phyloP scores from a whole-genome alignment of 2,113 vertebrate genomes.

The Pelvicachromis taeniatus region DNA sequence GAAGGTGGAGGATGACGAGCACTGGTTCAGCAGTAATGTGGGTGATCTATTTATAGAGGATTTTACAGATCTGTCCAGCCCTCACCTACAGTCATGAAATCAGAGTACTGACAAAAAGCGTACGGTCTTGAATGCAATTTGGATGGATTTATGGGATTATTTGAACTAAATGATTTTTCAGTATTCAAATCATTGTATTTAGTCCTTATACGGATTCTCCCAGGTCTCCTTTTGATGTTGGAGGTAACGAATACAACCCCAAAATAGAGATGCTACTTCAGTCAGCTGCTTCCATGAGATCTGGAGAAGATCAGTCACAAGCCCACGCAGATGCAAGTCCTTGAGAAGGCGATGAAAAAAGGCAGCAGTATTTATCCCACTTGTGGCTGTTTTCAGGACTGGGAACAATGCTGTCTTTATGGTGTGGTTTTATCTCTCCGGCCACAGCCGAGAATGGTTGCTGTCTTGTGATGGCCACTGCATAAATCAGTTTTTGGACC shows the following conservation, averaged over 20 bases:
- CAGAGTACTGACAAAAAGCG: background rate
- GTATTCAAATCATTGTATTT: background rate
- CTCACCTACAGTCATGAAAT: background rate
- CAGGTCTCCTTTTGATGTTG: background rate
- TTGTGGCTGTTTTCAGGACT: slow-evolving; percentile 54
- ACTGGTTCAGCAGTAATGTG: background rate
- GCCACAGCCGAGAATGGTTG: slow-evolving; percentile 58
- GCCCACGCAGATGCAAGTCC: slow-evolving; percentile 37
- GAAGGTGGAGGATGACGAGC: background rate
- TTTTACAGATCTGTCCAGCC: background rate
- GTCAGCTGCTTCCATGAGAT: slow-evolving; percentile 18
- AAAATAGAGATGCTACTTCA: slow-evolving; percentile 3
- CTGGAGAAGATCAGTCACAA: slow-evolving; percentile 40
- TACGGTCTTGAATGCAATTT: background rate
- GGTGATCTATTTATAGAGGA: background rate
- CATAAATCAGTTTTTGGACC: slow-evolving; percentile 64
- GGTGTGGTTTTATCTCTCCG: slow-evolving; percentile 63
- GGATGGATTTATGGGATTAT: background rate
- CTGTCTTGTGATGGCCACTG: slow-evolving; percentile 62
- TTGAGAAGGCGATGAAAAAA: slow-evolving; percentile 48
- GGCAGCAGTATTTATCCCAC: slow-evolving; percentile 55
- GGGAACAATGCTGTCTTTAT: slow-evolving; percentile 62
- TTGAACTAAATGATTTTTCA: background rate
- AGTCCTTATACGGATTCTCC: background rate
- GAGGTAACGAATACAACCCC: background rate